Evolutionary conservation across 2,113 vertebrate species (phyloP), one percentile per base, ranked within the genome.

Genomic region (Eulemur macaco): DNA sequence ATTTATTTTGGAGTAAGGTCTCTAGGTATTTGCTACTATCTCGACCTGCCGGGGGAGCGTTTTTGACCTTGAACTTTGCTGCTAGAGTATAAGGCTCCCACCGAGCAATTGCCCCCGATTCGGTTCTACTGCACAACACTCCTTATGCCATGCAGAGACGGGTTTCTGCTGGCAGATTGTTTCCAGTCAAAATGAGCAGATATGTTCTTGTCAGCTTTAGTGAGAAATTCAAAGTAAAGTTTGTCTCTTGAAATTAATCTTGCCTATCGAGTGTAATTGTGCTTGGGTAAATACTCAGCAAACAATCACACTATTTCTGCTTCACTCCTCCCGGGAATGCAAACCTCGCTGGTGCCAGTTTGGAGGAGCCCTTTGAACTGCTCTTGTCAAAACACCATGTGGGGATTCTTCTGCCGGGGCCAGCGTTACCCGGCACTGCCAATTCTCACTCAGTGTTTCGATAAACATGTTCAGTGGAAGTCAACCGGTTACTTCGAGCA

Each of bases 371-470:
- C 86, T 93, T 84, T 76, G 52, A 76, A n/a, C 39, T 34, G 60
- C 25, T 97, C 50, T 86, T 86, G 74, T 80, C 45, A 88, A 93
- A 94, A 89, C 86, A 92, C 80, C 50, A 54, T 29, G 63, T 96
- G 78, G 74, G 34, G 60, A 34, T 77, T 87, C 37, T 95, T 60
- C 50, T 71, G 42, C 84, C 64, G 85, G 86, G 56, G 52, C 64
- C 74, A 92, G 63, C 69, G 34, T 66, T 52, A 56, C 60, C 74
- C 1, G 0, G 14, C 64, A 66, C 34, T 60, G 76, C 89, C 89
- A 86, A 50, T 86, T 86, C 85, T 94, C 58, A 31, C 45, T 96
- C 39, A 56, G 39, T 83, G 84, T 60, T 96, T 94, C 89, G 47
- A n/a, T 80, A 47, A 91, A 64, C 69, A 37, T 20, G 31, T 69